Evolutionary conservation across 2,888 invertebrate species (phyloP).

Genomic region (Drosophila tripunctata): DNA sequence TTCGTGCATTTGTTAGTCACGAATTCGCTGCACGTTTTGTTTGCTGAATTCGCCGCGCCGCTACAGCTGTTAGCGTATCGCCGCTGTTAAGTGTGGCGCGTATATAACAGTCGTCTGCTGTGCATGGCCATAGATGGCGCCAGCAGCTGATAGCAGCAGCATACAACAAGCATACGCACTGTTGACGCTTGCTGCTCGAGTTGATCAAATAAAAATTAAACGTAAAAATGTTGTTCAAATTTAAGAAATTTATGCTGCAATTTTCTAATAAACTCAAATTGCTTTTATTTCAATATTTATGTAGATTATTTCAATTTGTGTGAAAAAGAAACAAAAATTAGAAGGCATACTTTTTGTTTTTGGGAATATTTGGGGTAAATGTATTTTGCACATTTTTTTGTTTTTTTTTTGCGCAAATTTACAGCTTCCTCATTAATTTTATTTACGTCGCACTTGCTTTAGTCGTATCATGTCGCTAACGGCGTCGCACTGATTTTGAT

Average conservation of each 20-base stretch:
- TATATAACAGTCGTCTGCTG: neutral
- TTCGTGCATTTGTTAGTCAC: neutral
- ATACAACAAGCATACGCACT: constrained; percentile 43
- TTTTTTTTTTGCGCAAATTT: constrained; percentile 68
- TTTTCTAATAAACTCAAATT: constrained; percentile 49
- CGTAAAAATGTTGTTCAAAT: constrained; percentile 15
- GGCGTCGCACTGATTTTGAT: constrained; percentile 57
- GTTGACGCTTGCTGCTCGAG: constrained; percentile 12
- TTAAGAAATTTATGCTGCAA: constrained; percentile 34
- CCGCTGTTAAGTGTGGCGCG: constrained; percentile 28
- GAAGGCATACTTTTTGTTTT: constrained; percentile 15
- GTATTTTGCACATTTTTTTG: constrained; percentile 60
- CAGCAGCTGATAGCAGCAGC: neutral
- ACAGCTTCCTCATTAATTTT: constrained; percentile 72
- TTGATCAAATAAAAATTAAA: constrained; percentile 12
- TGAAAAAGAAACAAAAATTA: constrained; percentile 11
- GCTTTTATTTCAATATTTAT: constrained; percentile 10
- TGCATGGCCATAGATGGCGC: constrained; percentile 42
- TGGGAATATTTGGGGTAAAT: constrained; percentile 34
- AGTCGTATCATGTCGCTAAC: constrained; percentile 53
- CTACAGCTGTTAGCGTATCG: neutral
- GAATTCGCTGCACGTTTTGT: constrained; percentile 3
- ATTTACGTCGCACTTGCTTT: constrained; percentile 43
- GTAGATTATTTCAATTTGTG: constrained; percentile 28
- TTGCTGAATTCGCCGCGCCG: constrained; percentile 23